These are phyloP conservation scores for Eristalis pertinax DNA, from an alignment of 2,888 invertebrate genomes.

Conservation along the genomic window DNA sequence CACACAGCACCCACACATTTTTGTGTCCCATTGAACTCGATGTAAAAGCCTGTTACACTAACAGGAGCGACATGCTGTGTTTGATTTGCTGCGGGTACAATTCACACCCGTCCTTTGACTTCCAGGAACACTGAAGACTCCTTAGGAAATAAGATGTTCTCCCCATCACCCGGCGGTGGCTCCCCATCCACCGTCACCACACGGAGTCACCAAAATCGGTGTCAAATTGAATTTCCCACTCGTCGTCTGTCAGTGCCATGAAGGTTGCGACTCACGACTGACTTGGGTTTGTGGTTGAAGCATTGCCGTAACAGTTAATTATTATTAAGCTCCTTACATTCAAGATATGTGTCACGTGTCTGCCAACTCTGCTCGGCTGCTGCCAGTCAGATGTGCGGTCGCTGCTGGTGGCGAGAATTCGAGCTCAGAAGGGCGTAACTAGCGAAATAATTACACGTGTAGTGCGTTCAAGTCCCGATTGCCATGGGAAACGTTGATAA, in stretches of 20 bases:
- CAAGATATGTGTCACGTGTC: slow-evolving; percentile 24
- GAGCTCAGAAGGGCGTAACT: neutral
- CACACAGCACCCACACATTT: neutral
- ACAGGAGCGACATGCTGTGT: neutral
- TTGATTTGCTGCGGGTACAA: neutral
- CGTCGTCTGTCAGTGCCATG: neutral
- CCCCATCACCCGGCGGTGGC: neutral
- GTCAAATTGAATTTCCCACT: neutral
- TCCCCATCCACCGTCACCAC: neutral
- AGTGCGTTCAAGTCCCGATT: neutral
- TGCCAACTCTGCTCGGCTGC: neutral
- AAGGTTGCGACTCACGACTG: slow-evolving; percentile 5
- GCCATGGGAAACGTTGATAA: neutral
- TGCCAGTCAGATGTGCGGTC: neutral
- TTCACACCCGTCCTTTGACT: neutral
- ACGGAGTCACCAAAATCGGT: neutral
- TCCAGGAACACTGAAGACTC: neutral
- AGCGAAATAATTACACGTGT: neutral
- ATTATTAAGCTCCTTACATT: slow-evolving; percentile 36
- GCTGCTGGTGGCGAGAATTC: neutral
- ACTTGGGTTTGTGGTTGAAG: slow-evolving; percentile 1
- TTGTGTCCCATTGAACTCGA: neutral
- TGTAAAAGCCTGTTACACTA: neutral
- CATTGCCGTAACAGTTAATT: slow-evolving; percentile 26
- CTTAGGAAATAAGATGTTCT: neutral